Conservation (phyloP, 1,140 invertebrate species). For the Ditylenchus dipsaci region DNA sequence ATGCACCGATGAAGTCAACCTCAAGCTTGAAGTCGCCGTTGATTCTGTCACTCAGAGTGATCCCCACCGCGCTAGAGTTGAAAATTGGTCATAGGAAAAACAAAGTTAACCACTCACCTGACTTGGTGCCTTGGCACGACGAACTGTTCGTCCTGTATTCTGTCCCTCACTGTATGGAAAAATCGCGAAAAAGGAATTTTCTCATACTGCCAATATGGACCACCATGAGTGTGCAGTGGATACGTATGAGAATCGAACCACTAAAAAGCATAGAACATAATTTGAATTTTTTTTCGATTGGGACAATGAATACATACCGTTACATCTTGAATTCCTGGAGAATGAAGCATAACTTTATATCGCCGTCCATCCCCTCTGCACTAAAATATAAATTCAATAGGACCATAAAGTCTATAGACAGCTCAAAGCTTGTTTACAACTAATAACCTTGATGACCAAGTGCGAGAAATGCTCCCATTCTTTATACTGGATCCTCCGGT, state of each 20-base stretch:
- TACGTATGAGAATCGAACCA: conserved; percentile 45
- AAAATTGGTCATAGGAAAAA: not conserved
- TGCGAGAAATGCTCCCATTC: conserved; percentile 31
- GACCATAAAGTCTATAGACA: not conserved
- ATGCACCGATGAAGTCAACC: conserved; percentile 55
- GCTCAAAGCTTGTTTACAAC: not conserved
- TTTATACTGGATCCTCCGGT: conserved; percentile 26
- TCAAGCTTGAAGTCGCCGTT: conserved; percentile 51
- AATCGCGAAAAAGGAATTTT: conserved; percentile 56
- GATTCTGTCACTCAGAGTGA: conserved; percentile 52
- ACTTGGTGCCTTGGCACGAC: conserved; percentile 32
- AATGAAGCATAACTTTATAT: conserved; percentile 55
- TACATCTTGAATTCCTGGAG: conserved; percentile 46
- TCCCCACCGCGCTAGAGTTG: conserved; percentile 43
- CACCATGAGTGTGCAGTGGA: conserved; percentile 54
- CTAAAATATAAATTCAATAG: conserved; percentile 36
- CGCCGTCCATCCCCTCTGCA: conserved; percentile 53
- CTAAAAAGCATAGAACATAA: no score
- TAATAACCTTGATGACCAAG: conserved; percentile 31
- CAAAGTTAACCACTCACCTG: conserved; percentile 12
- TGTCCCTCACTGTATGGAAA: conserved; percentile 45
- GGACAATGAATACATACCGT: conserved; percentile 42
- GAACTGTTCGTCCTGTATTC: conserved; percentile 50
- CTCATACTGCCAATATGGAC: conserved; percentile 57
- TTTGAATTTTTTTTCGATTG: no score